Base-by-base conservation (phyloP, 2,797 vertebrate species). In the Etheostoma perlongum region DNA sequence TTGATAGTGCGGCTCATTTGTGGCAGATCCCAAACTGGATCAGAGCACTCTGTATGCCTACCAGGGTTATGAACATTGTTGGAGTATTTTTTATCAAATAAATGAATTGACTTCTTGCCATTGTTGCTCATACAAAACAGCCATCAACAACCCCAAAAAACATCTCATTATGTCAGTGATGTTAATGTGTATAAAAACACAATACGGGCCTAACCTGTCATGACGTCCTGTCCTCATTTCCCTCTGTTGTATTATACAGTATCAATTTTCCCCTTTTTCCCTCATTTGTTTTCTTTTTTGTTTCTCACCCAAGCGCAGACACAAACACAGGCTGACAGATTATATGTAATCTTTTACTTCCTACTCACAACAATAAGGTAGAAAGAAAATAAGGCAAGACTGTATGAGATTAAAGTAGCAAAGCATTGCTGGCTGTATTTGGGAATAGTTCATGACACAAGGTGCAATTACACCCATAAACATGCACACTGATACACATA, bases 321-420 rank as follows among this genome's bases (percentile, higher is more conserved):
- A 51, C 76, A 84, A 75, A 86, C 58, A 57, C 44, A 19, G 21
- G 58, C 55, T 44, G 74, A 64, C 48, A 18, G 61, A 86, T 91
- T 83, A 79, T 60, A 82, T 71, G 52, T 79, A 84, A 87, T 88
- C 78, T 90, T 85, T 90, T 74, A 87, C 76, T 73, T 76, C 68
- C 72, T 65, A 79, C 59, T 76, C 27, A n/a, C 30, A 79, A 65
- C 76, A 89, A 89, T 83, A 77, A 87, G 74, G 71, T 51, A 69
- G 64, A 72, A 62, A 61, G 65, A 82, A 88, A 82, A 85, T 62
- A 82, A 62, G 27, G 62, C 23, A 10, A 63, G 74, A 47, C 78
- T 42, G 53, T 79, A 78, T 74, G 46, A 83, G 62, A 80, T n/a
- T 58, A 75, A 85, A 68, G 64, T 6, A 79, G 52, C 66, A 52